Base-by-base conservation (phyloP, 2,888 invertebrate species). In the Parascotia fuliginaria region DNA sequence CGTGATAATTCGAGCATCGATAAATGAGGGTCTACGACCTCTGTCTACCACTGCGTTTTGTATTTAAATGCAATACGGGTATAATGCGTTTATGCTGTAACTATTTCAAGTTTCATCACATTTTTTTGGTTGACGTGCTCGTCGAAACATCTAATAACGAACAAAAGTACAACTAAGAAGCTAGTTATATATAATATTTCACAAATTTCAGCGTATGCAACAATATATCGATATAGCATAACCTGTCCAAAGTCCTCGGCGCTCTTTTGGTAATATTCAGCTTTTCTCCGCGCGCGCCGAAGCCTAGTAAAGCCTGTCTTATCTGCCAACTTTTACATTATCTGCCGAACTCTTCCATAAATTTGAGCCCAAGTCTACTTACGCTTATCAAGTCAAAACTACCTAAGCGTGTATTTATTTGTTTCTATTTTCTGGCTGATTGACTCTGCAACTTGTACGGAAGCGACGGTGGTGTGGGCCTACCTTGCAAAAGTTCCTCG, bases 341-440 rank as follows among this genome's bases (percentile, higher is more conserved):
- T 87, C 87, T 85, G 69, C 74, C 78, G 71, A 85, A 87, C 74
- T 84, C 81, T 81, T 83, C 81, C 81, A 87, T 86, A 87, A 87
- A 88, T 87, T 85, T 79, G 73, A 83, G 81, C 78, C 71, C 64
- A 80, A 83, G 74, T 80, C 79, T 83, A 81, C 85, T 83, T 85
- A 84, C 81, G 78, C 84, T 89, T 89, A 88, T 88, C 86, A 81
- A 89, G 83, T 88, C 85, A 85, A 84, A 89, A 90, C 90, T 90
- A 89, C 81, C 77, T 83, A 85, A 85, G 83, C 79, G 81, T 83
- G 78, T 85, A 87, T 87, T 87, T 89, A 88, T 90, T 90, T 90
- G 88, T 89, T 86, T 88, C 85, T 87, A 87, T 90, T 90, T 89
- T 85, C 81, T 80, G 79, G 75, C 71, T 89, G 90, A 90, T 90